Base-by-base conservation (phyloP, 2,797 vertebrate genomes). In the Anguilla obscura region DNA sequence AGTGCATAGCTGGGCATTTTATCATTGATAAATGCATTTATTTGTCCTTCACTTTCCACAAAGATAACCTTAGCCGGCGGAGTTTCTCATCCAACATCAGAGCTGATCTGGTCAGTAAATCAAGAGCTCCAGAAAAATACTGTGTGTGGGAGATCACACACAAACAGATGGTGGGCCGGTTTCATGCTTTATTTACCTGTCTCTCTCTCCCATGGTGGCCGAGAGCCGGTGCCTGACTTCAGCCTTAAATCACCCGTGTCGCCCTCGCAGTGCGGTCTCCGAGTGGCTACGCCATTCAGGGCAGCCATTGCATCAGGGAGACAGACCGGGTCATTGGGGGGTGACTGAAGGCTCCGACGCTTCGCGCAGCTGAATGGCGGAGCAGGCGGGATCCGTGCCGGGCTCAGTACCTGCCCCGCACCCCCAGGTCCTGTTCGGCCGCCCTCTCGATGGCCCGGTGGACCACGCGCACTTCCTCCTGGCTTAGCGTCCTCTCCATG, bases 401-500 rank as follows among this genome's bases (percentile, higher is more conserved):
- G 40, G 83, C 86, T 95, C 92, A 98, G 94, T 96, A 98, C 91
- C 98, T 94, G 91, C 98, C 98, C 90, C 96, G 93, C 3, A 98
- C 97, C 0, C 97, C 96, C 88, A 99, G 95, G 90, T 97, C 94
- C 79, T 52, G 93, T 88, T 97, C 96, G 0, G 92, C 95, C 0
- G 93, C 89, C 14, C 92, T 91, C 90, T 97, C 94, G 56, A 99
- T 96, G 0, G 96, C 93, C 66, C 86, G 90, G 90, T 99, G 98
- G 91, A 98, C 1, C 0, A 0, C 84, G 1, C 89, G 86, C 63
- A 97, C 97, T 93, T 99, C 98, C 0, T 92, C 92, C 92, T 98
- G 97, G 0, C 95, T 96, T 86, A 98, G 92, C 0, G 97, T 98
- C 85, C 96, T 95, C 94, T 98, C 98, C 88, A 96, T 97, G 95